Conservation (phyloP, 1,140 invertebrate genomes). For the Drosophila kohkoa region DNA sequence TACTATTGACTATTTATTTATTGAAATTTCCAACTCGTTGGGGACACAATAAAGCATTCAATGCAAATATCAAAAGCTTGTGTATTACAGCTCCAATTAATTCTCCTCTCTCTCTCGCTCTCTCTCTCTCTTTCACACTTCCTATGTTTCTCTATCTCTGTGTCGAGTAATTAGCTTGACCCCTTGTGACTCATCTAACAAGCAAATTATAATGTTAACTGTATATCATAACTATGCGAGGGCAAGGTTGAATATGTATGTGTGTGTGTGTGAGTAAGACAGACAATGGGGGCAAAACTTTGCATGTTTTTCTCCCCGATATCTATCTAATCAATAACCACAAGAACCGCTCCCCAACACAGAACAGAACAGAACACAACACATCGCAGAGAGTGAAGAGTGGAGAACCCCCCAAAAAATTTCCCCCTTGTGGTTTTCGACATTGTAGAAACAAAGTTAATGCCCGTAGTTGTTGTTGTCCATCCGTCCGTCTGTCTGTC, state of each 20-base stretch:
- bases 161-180: slow-evolving; percentile 33
- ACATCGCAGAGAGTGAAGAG: too few relatives aligned
- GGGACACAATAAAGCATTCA: too few relatives aligned
- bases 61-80: too few relatives aligned
- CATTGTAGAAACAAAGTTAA: slow-evolving; percentile 54
- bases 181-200: slow-evolving; percentile 37
- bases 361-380: too few relatives aligned
- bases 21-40: too few relatives aligned
- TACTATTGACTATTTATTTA: too few relatives aligned
- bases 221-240: slow-evolving; percentile 20
- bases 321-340: slow-evolving; percentile 77
- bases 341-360: slow-evolving; percentile 48
- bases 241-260: background rate
- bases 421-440: slow-evolving; percentile 44
- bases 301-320: slow-evolving; percentile 45
- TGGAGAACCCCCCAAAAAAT: too few relatives aligned
- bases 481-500: slow-evolving; percentile 14
- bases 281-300: background rate
- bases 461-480: slow-evolving; percentile 23
- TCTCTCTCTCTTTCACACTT: background rate
- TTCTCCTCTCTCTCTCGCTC: background rate
- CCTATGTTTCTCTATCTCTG: background rate
- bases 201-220: slow-evolving; percentile 56
- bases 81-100: too few relatives aligned
- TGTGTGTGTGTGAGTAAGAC: background rate